A percentile compares a stretch with the other conserved stretches of the same genome.
phyloP scores from a whole-genome alignment of 2,797 vertebrate species.

The Orestias chungarensis region DNA sequence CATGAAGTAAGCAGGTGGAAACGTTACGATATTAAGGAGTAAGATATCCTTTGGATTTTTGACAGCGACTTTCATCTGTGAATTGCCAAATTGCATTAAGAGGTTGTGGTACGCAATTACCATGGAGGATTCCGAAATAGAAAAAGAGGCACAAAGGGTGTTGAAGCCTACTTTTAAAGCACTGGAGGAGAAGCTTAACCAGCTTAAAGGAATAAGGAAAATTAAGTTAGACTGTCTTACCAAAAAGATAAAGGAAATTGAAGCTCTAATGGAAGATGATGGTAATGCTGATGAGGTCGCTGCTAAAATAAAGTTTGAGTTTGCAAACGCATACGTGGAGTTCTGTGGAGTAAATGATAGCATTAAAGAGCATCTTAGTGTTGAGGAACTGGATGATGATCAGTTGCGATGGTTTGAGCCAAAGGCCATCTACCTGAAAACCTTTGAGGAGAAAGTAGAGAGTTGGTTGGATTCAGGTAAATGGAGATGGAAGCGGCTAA shows the following conservation, averaged over 20 bases:
- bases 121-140: not conserved
- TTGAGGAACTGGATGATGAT: not conserved
- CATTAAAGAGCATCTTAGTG: not conserved
- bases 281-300: not conserved
- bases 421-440: slow-evolving; percentile 1
- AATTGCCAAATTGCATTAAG: not conserved
- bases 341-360: not conserved
- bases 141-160: not conserved
- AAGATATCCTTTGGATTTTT: not conserved
- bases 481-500: no score
- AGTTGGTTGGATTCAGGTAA: no score
- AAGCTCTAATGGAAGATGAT: not conserved
- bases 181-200: not conserved
- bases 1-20: no score
- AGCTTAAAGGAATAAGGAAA: slow-evolving; percentile 8
- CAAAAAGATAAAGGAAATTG: not conserved
- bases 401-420: slow-evolving; percentile 6
- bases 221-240: not conserved
- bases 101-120: not conserved
- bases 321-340: not conserved
- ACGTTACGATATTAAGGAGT: no score
- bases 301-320: not conserved
- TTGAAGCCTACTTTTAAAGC: not conserved
- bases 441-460: not conserved
- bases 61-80: not conserved